phyloP scores from a whole-genome alignment of 2,888 invertebrate species.

The Crocallis elinguaria region DNA sequence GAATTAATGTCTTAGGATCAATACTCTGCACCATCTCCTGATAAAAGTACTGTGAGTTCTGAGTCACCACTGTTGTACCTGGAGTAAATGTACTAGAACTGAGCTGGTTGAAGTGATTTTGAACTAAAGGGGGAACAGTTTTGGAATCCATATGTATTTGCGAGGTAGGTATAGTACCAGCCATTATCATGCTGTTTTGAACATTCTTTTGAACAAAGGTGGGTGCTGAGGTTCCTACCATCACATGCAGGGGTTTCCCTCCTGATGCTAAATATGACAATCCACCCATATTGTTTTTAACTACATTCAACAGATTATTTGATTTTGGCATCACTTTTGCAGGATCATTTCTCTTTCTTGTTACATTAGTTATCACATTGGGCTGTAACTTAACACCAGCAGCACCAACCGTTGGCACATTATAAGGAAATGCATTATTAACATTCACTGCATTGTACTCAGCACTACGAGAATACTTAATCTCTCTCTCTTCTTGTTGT shows the following conservation, averaged over 20 bases:
- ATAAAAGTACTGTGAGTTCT: slow-evolving; percentile 79
- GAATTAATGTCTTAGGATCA: slow-evolving; percentile 73
- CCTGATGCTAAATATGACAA: slow-evolving; percentile 67
- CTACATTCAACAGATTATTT: slow-evolving; percentile 61
- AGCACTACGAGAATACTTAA: slow-evolving; percentile 75
- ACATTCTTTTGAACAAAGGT: slow-evolving; percentile 77
- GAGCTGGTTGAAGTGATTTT: slow-evolving; percentile 66
- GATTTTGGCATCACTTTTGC: slow-evolving; percentile 70
- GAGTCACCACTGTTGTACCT: slow-evolving; percentile 74
- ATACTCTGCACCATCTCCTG: slow-evolving; percentile 78
- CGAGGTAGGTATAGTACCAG: slow-evolving; percentile 60
- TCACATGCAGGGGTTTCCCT: slow-evolving; percentile 68
- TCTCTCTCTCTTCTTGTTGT: slow-evolving; percentile 70
- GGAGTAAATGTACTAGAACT: slow-evolving; percentile 64
- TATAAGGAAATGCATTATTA: slow-evolving; percentile 60
- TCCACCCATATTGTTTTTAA: slow-evolving; percentile 69
- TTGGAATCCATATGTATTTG: slow-evolving; percentile 62
- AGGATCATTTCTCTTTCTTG: slow-evolving; percentile 60
- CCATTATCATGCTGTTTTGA: slow-evolving; percentile 73
- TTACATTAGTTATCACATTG: slow-evolving; percentile 47
- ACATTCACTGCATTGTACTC: slow-evolving; percentile 68
- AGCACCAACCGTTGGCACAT: slow-evolving; percentile 53
- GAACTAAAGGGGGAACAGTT: slow-evolving; percentile 50
- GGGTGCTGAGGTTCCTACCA: slow-evolving; percentile 66
- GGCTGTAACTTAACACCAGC: slow-evolving; percentile 53